These are phyloP conservation scores for Scolopax bukidnonensis DNA, from an alignment of 2,797 vertebrate genomes.

Conservation along the genomic window DNA sequence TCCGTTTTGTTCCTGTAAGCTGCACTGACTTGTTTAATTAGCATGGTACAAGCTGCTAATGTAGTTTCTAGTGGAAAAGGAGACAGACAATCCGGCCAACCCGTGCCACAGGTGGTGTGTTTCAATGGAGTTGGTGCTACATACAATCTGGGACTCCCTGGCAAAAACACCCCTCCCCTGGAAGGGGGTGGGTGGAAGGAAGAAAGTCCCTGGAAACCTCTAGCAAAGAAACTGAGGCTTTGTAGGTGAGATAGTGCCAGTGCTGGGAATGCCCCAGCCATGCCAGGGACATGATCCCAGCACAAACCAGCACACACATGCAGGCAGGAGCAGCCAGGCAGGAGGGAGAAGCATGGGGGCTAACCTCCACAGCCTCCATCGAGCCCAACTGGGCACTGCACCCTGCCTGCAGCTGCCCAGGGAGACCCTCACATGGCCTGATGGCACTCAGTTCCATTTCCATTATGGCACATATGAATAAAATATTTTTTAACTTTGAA, in stretches of 20 bases:
- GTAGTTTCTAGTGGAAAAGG: neutral
- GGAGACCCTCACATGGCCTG: neutral
- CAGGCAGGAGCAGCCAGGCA: neutral
- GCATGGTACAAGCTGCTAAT: neutral
- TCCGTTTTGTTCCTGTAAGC: neutral
- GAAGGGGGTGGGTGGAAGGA: too few species aligned
- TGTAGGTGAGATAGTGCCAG: neutral
- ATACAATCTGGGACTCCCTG: neutral
- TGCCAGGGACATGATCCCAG: neutral
- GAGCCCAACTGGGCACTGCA: neutral
- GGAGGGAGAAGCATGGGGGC: neutral
- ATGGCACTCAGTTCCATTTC: neutral
- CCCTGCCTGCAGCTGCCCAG: neutral
- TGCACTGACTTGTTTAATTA: neutral
- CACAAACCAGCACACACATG: neutral
- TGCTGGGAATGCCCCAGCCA: neutral
- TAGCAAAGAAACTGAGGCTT: neutral
- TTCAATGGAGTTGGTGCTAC: neutral
- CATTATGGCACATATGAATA: neutral
- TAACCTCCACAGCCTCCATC: neutral
- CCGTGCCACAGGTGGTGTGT: neutral
- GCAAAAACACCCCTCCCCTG: neutral
- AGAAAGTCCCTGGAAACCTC: neutral
- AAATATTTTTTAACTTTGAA: conserved; percentile 5
- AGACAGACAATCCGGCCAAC: neutral